Evolutionary conservation across 2,888 invertebrate genomes (phyloP).

Genomic region (Brachypalpus laphriformis): DNA sequence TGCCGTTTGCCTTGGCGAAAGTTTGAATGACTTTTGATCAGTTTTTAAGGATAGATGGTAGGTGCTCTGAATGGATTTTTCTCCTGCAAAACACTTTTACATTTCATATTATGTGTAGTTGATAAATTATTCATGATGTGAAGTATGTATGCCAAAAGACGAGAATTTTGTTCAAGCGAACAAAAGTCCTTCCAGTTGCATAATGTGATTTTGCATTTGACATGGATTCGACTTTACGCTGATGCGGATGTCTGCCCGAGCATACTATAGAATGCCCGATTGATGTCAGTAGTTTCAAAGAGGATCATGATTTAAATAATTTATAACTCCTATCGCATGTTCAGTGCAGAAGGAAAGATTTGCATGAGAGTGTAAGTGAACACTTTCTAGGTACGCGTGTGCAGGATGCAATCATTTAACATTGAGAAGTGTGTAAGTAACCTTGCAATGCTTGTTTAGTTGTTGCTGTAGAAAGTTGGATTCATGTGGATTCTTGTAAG

Average conservation of each 20-base stretch:
- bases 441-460: slow-evolving; percentile 40
- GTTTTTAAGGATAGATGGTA: slow-evolving; percentile 40
- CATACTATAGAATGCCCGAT: slow-evolving; percentile 28
- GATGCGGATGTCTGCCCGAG: slow-evolving; percentile 55
- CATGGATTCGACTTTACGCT: slow-evolving; percentile 56
- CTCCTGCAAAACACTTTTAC: slow-evolving; percentile 46
- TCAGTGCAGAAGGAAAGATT: slow-evolving; percentile 12
- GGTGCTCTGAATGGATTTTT: slow-evolving; percentile 9
- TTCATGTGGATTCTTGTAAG: not conserved
- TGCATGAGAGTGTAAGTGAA: slow-evolving; percentile 29
- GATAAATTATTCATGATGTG: slow-evolving; percentile 69
- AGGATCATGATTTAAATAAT: slow-evolving; percentile 67
- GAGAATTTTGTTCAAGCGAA: not conserved
- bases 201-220: slow-evolving; percentile 69
- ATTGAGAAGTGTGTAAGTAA: slow-evolving; percentile 29
- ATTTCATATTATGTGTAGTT: slow-evolving; percentile 37
- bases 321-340: slow-evolving; percentile 53
- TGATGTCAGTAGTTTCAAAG: slow-evolving; percentile 48
- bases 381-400: slow-evolving; percentile 16
- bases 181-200: slow-evolving; percentile 52
- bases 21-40: slow-evolving; percentile 61
- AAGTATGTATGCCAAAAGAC: slow-evolving; percentile 33
- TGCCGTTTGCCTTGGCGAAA: slow-evolving; percentile 10
- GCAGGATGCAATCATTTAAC: slow-evolving; percentile 16
- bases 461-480: not conserved